phyloP scores from a whole-genome alignment of 2,888 invertebrate species.

The Cheilosia vernalis region DNA sequence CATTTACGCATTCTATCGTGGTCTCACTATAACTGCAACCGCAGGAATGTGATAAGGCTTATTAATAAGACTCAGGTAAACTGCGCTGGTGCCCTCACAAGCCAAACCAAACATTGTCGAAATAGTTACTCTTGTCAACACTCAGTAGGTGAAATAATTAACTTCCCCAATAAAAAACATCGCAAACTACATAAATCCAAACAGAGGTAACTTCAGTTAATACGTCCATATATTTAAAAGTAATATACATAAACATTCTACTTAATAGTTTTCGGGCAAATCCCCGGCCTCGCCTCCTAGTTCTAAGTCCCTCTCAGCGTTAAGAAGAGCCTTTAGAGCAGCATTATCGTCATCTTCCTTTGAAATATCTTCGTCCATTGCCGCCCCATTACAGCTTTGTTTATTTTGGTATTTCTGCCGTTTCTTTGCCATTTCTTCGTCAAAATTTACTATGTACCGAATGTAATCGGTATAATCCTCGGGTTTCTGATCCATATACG shows the following conservation, averaged over 20 bases:
- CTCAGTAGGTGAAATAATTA: neutral
- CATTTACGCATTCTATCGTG: too few relatives aligned
- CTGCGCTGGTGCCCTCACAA: too few relatives aligned
- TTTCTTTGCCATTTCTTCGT: constrained; percentile 79
- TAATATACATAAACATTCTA: neutral
- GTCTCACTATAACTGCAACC: too few relatives aligned
- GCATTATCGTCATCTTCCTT: constrained; percentile 68
- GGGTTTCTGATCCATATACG: constrained; percentile 84
- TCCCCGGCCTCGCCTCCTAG: constrained; percentile 73
- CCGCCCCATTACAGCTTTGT: neutral
- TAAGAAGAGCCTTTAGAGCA: constrained; percentile 74
- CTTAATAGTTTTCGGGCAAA: neutral
- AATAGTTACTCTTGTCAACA: too few relatives aligned
- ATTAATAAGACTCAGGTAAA: too few relatives aligned
- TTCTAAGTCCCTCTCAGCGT: constrained; percentile 77
- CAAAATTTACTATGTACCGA: constrained; percentile 85
- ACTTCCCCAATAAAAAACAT: too few relatives aligned
- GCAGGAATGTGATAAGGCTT: too few relatives aligned
- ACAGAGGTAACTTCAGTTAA: neutral
- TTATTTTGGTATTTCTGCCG: constrained; percentile 17
- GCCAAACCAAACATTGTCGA: too few relatives aligned
- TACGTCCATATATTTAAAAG: neutral
- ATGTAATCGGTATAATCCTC: constrained; percentile 84
- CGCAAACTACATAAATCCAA: too few relatives aligned
- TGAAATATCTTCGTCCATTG: constrained; percentile 57